A percentile compares a stretch with the other conserved stretches of the same genome.
Conservation (phyloP, 2,797 vertebrate genomes). For the Cryptoblepharus egeriae region DNA sequence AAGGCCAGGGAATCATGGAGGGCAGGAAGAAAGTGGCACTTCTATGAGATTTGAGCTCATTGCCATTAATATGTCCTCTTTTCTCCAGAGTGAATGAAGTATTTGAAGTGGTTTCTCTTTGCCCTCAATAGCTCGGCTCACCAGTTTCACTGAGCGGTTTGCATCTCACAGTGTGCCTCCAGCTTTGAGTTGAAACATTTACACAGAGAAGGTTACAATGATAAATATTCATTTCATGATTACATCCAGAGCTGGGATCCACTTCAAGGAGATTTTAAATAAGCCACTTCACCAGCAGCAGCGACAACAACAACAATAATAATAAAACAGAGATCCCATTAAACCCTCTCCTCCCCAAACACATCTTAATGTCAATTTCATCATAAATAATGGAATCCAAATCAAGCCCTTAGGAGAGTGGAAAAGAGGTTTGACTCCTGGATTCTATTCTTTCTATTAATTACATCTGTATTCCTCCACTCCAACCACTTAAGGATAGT, state of each 20-base stretch:
- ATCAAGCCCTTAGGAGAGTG: neutral
- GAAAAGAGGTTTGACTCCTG: neutral
- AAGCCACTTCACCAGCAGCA: neutral
- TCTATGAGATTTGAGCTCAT: neutral
- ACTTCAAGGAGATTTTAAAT: neutral
- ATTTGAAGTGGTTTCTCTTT: conserved; percentile 10
- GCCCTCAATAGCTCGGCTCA: conserved; percentile 2
- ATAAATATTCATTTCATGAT: neutral
- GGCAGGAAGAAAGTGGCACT: neutral
- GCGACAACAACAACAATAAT: neutral
- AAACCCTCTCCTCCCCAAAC: neutral
- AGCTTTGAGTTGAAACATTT: conserved; percentile 25
- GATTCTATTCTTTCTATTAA: neutral
- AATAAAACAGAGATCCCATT: too few relatives aligned
- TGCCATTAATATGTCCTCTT: neutral
- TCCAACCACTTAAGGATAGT: neutral
- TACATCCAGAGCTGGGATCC: neutral
- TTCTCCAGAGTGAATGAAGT: neutral
- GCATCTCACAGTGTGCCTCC: neutral
- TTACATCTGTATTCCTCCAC: neutral
- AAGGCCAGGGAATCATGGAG: neutral
- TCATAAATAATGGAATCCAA: neutral
- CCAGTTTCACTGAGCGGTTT: neutral
- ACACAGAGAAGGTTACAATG: neutral
- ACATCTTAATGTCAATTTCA: neutral